Conservation (phyloP, 1,140 invertebrate genomes). For the Drosophila truncata region DNA sequence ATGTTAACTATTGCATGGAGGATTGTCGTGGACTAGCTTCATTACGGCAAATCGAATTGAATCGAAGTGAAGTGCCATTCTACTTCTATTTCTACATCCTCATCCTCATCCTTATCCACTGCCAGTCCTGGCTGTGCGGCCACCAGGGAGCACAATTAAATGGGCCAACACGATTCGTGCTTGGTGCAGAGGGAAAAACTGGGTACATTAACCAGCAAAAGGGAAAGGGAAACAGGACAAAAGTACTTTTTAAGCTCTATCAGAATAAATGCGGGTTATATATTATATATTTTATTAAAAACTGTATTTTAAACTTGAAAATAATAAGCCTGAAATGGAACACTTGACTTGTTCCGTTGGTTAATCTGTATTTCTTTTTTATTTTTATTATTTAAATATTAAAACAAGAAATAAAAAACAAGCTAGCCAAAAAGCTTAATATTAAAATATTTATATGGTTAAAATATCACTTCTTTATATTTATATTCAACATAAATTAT, state of each 20-base stretch:
- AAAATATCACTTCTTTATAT: not conserved
- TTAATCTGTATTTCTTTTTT: not conserved
- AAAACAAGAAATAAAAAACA: too few species aligned
- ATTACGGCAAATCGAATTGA: slow-evolving; percentile 69
- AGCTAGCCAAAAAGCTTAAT: too few species aligned
- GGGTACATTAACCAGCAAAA: too few species aligned
- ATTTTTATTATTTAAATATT: not conserved
- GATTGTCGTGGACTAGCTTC: slow-evolving; percentile 55
- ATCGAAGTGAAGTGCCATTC: slow-evolving; percentile 50
- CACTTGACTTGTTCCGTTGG: not conserved
- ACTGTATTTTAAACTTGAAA: not conserved
- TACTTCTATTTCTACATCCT: slow-evolving; percentile 29
- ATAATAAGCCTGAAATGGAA: not conserved
- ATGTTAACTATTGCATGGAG: slow-evolving; percentile 66
- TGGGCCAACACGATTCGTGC: slow-evolving; percentile 50
- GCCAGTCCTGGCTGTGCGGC: slow-evolving; percentile 9
- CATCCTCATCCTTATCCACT: slow-evolving; percentile 19
- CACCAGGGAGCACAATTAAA: slow-evolving; percentile 65
- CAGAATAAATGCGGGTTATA: not conserved
- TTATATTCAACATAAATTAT: too few species aligned
- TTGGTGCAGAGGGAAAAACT: slow-evolving; percentile 13
- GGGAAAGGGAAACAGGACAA: not conserved
- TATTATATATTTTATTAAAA: not conserved
- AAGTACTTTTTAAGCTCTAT: too few species aligned
- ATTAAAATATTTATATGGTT: too few species aligned